A percentile compares a stretch with the other conserved stretches of the same genome.
Evolutionary conservation across 2,888 invertebrate genomes (phyloP).

Genomic region (Baronia brevicornis): DNA sequence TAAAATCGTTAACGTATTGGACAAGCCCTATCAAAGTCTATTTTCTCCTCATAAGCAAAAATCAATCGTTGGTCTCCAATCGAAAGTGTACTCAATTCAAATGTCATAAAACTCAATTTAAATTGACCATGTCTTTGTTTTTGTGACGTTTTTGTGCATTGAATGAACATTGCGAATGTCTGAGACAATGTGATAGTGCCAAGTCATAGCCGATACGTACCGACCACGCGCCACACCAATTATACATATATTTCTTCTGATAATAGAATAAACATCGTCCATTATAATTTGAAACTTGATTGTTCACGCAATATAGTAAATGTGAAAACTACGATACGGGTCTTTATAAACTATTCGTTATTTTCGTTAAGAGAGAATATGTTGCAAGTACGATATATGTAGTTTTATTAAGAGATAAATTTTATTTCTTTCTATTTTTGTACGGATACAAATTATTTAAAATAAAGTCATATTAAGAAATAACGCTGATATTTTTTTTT

Average conservation of each 20-base stretch:
- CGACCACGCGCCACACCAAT: constrained; percentile 45
- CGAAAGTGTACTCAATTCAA: not conserved
- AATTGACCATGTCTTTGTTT: not conserved
- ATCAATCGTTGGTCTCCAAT: constrained; percentile 5
- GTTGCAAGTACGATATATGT: too few species aligned
- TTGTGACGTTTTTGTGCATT: constrained; percentile 9
- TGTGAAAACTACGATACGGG: too few species aligned
- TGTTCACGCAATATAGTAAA: constrained; percentile 13
- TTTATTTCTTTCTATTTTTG: constrained; percentile 15
- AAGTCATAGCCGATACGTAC: constrained; percentile 42
- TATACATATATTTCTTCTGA: constrained; percentile 17
- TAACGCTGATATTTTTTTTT: too few species aligned
- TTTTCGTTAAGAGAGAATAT: constrained; percentile 14
- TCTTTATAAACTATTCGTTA: constrained; percentile 18
- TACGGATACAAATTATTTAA: constrained; percentile 21
- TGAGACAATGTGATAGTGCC: constrained; percentile 43
- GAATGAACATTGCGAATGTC: constrained; percentile 13
- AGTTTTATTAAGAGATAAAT: too few species aligned
- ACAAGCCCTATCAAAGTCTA: constrained; percentile 45
- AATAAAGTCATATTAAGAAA: too few species aligned
- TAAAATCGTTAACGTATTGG: constrained; percentile 47
- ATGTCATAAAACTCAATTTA: constrained; percentile 21
- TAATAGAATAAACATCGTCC: constrained; percentile 1
- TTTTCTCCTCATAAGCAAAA: constrained; percentile 34
- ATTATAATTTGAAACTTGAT: constrained; percentile 12